phyloP scores from a whole-genome alignment of 2,113 vertebrate genomes.

The Microcebus ravelobensis region DNA sequence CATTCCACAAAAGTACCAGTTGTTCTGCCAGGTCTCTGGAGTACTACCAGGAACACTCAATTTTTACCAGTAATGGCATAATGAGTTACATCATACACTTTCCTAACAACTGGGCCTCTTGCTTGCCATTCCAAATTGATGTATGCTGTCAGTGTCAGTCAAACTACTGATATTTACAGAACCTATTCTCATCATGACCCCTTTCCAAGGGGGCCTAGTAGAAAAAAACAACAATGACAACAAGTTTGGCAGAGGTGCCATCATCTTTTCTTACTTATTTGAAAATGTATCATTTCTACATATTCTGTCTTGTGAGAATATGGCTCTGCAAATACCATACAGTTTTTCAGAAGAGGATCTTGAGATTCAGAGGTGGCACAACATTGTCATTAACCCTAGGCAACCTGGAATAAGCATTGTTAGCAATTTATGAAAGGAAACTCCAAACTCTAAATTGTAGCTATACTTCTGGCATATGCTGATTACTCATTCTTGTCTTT shows the following conservation, averaged over 20 bases:
- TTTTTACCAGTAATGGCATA: conserved; percentile 39
- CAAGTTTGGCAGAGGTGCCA: background rate
- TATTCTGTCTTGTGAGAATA: background rate
- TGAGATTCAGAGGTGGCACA: background rate
- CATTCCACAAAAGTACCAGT: conserved; percentile 52
- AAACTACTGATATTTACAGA: background rate
- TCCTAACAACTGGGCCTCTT: background rate
- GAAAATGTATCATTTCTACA: background rate
- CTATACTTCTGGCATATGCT: background rate
- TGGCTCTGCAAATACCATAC: background rate
- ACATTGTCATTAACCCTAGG: background rate
- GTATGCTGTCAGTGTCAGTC: background rate
- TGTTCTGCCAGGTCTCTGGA: conserved; percentile 44
- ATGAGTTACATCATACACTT: conserved; percentile 1
- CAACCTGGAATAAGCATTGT: background rate
- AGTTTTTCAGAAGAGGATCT: background rate
- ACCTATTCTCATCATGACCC: background rate
- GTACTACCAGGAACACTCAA: background rate
- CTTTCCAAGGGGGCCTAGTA: background rate
- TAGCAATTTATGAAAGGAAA: background rate
- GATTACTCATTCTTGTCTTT: background rate
- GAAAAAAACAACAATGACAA: background rate
- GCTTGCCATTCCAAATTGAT: conserved; percentile 15
- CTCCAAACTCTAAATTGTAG: background rate
- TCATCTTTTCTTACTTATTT: background rate